Percentiles rank a stretch among this genome's conserved stretches.
Conservation (phyloP, 1,140 invertebrate species). For the Drosophila mauritiana region DNA sequence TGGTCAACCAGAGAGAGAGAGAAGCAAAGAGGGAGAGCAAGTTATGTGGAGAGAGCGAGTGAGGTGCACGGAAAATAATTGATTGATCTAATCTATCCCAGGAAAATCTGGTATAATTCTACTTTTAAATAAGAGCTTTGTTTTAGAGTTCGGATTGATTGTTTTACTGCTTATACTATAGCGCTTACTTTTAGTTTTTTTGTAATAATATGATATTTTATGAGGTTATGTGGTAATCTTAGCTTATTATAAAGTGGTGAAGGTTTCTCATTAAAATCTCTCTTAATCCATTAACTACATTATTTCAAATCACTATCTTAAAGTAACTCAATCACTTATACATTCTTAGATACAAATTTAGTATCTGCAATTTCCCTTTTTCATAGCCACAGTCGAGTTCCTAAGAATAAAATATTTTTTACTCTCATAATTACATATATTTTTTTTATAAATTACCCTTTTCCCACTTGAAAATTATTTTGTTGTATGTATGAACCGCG, state of each 20-base stretch:
- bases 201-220: too few species aligned
- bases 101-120: constrained; percentile 12
- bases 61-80: constrained; percentile 34
- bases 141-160: neutral
- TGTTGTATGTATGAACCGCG: constrained; percentile 7
- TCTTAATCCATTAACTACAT: too few species aligned
- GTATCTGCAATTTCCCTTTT: too few species aligned
- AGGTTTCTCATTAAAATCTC: too few species aligned
- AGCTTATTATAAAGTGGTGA: too few species aligned
- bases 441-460: neutral
- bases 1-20: constrained; percentile 20
- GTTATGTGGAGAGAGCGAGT: constrained; percentile 4
- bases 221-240: too few species aligned
- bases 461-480: neutral
- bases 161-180: neutral
- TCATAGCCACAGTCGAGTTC: too few species aligned
- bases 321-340: too few species aligned
- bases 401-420: too few species aligned
- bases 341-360: too few species aligned
- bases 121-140: neutral
- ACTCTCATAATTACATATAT: too few species aligned
- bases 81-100: constrained; percentile 24
- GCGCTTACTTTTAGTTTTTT: neutral
- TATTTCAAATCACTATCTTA: too few species aligned
- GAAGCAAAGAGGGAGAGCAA: constrained; percentile 1